These are phyloP conservation scores for Oithona nana DNA, from an alignment of 2,888 invertebrate genomes.

Conservation along the genomic window DNA sequence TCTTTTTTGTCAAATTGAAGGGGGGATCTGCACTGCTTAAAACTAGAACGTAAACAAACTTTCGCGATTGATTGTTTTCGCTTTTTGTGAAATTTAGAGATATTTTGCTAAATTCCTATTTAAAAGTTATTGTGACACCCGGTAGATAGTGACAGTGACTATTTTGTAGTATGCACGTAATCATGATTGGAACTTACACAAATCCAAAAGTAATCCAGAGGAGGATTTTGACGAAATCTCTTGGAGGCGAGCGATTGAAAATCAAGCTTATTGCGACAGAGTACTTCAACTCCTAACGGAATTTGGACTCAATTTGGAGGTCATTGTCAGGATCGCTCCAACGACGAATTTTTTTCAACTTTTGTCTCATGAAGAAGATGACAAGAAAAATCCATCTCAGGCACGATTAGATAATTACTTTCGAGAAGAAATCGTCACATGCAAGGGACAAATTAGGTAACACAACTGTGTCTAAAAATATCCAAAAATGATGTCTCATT, in stretches of 20 bases:
- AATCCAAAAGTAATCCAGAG: no score
- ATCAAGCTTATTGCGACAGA: not conserved
- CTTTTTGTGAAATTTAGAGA: no score
- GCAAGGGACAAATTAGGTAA: not conserved
- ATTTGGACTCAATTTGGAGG: not conserved
- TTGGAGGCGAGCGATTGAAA: not conserved
- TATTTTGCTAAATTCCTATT: no score
- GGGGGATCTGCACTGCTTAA: no score
- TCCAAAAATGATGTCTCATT: not conserved
- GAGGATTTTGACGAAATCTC: not conserved
- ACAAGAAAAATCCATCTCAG: not conserved
- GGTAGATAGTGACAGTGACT: no score
- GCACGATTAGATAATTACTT: not conserved
- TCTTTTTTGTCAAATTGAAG: no score
- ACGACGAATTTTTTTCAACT: not conserved
- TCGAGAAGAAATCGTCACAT: not conserved
- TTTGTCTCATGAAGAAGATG: not conserved
- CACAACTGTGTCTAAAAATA: not conserved
- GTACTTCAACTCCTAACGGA: not conserved
- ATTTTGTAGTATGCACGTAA: not conserved
- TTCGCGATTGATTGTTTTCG: no score
- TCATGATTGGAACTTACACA: no score
- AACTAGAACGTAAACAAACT: no score
- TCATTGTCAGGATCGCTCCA: not conserved
- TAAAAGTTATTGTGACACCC: no score